These are phyloP conservation scores for Nerophis ophidion DNA, from an alignment of 2,113 vertebrate species.

Conservation along the genomic window DNA sequence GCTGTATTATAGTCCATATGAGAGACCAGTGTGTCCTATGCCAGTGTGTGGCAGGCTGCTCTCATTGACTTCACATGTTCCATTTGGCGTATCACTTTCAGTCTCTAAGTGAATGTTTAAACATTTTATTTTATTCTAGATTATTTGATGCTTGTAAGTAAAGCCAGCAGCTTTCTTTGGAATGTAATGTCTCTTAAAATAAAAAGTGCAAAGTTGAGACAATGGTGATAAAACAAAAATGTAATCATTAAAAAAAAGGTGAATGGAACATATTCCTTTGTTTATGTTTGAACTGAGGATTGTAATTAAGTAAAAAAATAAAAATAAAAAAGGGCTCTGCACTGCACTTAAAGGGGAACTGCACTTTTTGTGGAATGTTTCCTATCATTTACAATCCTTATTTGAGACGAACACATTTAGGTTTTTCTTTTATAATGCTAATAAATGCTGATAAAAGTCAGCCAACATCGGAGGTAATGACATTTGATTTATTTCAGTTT, in stretches of 20 bases:
- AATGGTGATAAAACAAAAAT: background rate
- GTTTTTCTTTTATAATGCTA: too few relatives aligned
- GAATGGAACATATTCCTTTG: background rate
- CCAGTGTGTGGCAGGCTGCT: background rate
- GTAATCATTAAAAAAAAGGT: background rate
- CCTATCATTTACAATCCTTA: too few relatives aligned
- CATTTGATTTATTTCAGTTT: too few relatives aligned
- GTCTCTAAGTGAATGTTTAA: background rate
- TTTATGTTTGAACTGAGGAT: background rate
- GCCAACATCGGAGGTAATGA: too few relatives aligned
- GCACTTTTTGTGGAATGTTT: too few relatives aligned
- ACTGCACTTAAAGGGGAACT: too few relatives aligned
- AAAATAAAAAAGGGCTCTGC: too few relatives aligned
- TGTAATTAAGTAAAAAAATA: background rate
- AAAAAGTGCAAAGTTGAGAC: background rate
- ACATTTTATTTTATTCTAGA: constrained; percentile 8
- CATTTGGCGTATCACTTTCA: background rate
- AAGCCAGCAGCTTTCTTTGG: constrained; percentile 1
- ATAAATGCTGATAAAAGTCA: too few relatives aligned
- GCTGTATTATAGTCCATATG: background rate
- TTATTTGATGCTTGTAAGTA: constrained; percentile 2
- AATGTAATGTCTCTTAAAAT: background rate
- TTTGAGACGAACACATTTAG: too few relatives aligned
- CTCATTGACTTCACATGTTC: constrained; percentile 5
- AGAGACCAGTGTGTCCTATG: background rate